Conservation (phyloP, 2,113 vertebrate genomes). For the Atrichornis clamosus region DNA sequence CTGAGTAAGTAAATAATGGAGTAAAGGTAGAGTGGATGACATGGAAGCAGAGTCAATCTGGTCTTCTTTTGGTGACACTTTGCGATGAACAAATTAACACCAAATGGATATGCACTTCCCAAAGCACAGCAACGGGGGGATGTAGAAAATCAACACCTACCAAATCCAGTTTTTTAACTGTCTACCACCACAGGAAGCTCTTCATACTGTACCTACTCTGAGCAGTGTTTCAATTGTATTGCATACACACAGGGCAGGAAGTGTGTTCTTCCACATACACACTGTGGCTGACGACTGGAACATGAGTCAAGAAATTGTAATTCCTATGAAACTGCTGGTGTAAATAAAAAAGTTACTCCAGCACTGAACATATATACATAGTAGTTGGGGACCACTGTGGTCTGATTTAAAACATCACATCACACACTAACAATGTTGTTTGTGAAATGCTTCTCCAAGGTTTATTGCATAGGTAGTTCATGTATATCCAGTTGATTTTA, state of each 20-base stretch:
- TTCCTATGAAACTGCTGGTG: slow-evolving; percentile 65
- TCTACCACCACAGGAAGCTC: slow-evolving; percentile 7
- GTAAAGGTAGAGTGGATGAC: slow-evolving; percentile 66
- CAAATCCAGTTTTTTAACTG: neutral
- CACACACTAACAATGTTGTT: slow-evolving; percentile 71
- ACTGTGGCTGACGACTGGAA: slow-evolving; percentile 45
- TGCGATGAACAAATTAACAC: neutral
- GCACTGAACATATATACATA: slow-evolving; percentile 73
- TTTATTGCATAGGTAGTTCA: slow-evolving; percentile 52
- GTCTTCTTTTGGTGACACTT: slow-evolving; percentile 10
- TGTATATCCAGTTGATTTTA: neutral
- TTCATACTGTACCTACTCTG: neutral
- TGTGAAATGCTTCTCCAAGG: slow-evolving; percentile 66
- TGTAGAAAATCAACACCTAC: neutral
- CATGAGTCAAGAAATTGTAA: neutral
- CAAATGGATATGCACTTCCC: neutral
- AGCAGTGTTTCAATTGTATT: neutral
- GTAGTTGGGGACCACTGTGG: slow-evolving; percentile 77
- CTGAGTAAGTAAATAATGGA: slow-evolving; percentile 62
- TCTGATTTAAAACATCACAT: slow-evolving; percentile 79
- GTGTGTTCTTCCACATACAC: slow-evolving; percentile 29
- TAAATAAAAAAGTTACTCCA: slow-evolving; percentile 72
- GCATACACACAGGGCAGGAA: neutral
- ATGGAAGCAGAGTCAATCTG: slow-evolving; percentile 55
- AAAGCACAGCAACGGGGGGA: slow-evolving; percentile 14